Base-by-base conservation (phyloP, 2,797 vertebrate genomes). In the Rhyacichthys aspro region DNA sequence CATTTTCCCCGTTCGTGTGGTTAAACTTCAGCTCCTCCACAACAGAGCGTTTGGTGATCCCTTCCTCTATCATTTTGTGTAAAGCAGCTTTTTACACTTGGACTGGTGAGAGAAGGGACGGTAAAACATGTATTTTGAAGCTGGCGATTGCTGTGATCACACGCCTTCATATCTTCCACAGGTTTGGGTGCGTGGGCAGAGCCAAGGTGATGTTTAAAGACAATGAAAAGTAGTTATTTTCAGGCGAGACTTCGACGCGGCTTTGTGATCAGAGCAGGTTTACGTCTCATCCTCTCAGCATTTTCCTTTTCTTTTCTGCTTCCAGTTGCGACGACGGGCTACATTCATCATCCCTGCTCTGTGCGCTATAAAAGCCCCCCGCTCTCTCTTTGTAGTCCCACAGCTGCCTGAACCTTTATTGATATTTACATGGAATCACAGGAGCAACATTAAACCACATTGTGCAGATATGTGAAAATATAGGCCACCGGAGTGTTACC, bases 181-280 rank as follows among this genome's bases (percentile, higher is more conserved):
- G 63, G 55, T 52, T 71, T 60, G 52, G 47, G 7, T 50, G 57
- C 39, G 72, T 67, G 68, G 70, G 63, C 17, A 46, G 63, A 63
- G 43, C 63, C 33, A 41, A 67, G 69, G 74, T 74, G 65, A 69
- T 71, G 60, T 61, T 82, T 83, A 74, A 66, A 60, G 68, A 45
- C 4, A 1, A 43, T 12, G 10, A 71, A 64, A 37, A 37, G 47
- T 41, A 37, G 60, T 62, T 56, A 64, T 81, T 85, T 79, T 53
- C 78, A 67, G 68, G 63, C 63, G 74, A 83, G 76, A 67, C 62
- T 58, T 46, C 33, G 50, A 72, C 34, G 7, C 12, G 54, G 45
- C 48, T 63, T 49, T 73, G 56, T 64, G 70, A 70, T 76, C 70
- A 56, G 28, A 34, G 14, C 1, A 18, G 9, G 48, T 71, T 77